A percentile compares a stretch with the other conserved stretches of the same genome.
Evolutionary conservation across 2,113 vertebrate genomes (phyloP).

Genomic region (Pollimyrus isidori): DNA sequence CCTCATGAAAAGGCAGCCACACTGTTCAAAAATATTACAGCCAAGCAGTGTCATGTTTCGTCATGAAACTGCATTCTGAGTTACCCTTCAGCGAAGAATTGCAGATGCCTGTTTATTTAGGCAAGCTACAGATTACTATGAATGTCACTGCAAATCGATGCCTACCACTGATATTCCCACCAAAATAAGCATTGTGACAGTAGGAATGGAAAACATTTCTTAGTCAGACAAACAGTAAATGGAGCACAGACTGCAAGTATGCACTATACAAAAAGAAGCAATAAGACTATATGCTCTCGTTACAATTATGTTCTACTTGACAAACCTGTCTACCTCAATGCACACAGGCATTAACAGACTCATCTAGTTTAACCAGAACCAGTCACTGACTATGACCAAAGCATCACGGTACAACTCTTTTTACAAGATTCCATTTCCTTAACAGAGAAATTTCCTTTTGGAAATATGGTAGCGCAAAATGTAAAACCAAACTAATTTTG

Average conservation of each 20-base stretch:
- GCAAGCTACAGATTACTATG: not conserved
- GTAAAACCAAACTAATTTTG: not conserved
- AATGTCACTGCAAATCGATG: not conserved
- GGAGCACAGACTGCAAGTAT: not conserved
- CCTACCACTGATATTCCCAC: not conserved
- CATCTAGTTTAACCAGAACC: not conserved
- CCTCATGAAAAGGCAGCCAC: not conserved
- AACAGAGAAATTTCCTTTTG: not conserved
- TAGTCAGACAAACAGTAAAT: not conserved
- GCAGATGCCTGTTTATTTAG: not conserved
- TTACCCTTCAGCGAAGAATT: not conserved
- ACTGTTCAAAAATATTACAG: not conserved
- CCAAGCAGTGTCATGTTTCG: not conserved
- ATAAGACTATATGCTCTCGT: not conserved
- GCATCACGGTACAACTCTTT: not conserved
- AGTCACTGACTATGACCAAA: not conserved
- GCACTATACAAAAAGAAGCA: not conserved
- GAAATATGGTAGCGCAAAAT: not conserved
- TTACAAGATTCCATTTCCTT: not conserved
- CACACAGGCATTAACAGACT: not conserved
- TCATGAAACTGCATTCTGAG: not conserved
- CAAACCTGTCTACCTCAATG: not conserved
- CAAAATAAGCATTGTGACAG: not conserved
- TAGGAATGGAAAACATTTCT: not conserved
- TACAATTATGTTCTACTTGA: not conserved